Conservation (phyloP, 2,888 invertebrate genomes). For the Meliscaeva auricollis region DNA sequence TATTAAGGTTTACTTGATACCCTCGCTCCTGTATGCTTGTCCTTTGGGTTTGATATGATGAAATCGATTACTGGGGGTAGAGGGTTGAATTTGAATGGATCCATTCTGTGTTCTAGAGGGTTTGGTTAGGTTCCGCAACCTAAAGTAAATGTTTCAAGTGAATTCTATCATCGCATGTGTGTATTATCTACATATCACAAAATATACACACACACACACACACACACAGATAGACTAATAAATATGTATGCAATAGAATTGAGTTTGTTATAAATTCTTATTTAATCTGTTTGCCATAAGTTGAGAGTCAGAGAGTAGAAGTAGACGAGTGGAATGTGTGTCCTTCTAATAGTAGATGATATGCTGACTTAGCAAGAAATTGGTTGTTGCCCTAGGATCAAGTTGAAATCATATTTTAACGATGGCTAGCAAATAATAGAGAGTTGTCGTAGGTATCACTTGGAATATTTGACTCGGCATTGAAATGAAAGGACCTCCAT, state of each 20-base stretch:
- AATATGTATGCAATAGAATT: conserved; percentile 49
- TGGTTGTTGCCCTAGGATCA: conserved; percentile 61
- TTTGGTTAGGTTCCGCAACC: conserved; percentile 2
- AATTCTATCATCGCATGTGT: conserved; percentile 11
- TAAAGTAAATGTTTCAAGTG: conserved; percentile 34
- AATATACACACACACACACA: not conserved
- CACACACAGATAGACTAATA: not conserved
- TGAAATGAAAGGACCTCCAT: not conserved
- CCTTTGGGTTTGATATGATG: conserved; percentile 6
- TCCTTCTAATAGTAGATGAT: conserved; percentile 12
- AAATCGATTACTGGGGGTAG: conserved; percentile 28
- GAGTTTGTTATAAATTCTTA: conserved; percentile 67
- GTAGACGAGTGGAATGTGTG: conserved; percentile 17
- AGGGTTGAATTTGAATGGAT: conserved; percentile 41
- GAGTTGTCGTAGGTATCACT: not conserved
- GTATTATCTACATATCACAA: conserved; percentile 24
- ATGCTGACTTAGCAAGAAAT: conserved; percentile 43
- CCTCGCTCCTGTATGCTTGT: not conserved
- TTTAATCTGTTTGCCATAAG: conserved; percentile 63
- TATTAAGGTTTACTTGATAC: not conserved
- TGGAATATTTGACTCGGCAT: conserved; percentile 5
- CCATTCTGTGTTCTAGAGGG: not conserved
- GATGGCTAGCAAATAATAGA: conserved; percentile 45
- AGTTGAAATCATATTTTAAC: conserved; percentile 69
- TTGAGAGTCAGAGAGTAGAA: not conserved